Conservation (phyloP, 2,797 vertebrate species). For the Sebastes steindachneri region DNA sequence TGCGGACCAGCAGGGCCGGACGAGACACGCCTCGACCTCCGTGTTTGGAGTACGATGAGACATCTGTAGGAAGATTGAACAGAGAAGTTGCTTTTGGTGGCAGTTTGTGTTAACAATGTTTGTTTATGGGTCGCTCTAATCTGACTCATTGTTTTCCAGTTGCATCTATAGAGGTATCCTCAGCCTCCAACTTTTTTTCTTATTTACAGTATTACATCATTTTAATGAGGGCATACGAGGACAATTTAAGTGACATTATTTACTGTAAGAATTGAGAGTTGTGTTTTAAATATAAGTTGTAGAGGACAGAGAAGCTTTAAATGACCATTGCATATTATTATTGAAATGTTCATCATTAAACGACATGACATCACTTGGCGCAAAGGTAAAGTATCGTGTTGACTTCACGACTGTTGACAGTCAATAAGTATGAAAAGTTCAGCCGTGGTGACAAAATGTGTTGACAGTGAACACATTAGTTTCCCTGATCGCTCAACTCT, state of each 20-base stretch:
- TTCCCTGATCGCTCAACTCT: neutral
- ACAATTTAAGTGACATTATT: neutral
- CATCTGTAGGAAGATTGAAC: conserved; percentile 24
- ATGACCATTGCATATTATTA: too few species aligned
- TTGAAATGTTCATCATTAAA: neutral
- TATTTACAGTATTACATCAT: neutral
- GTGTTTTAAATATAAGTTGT: too few species aligned
- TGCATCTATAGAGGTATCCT: neutral
- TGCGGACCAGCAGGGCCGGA: conserved; percentile 71
- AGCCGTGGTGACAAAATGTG: neutral
- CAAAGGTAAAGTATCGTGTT: neutral
- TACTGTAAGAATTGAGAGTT: too few species aligned
- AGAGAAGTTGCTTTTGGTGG: neutral
- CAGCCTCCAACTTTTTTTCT: neutral
- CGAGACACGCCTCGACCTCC: conserved; percentile 40
- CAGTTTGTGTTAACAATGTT: conserved; percentile 10
- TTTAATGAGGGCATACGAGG: neutral
- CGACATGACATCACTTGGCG: neutral
- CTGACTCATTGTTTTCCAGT: conserved; percentile 6
- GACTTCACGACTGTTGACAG: conserved; percentile 31
- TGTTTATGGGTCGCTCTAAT: neutral
- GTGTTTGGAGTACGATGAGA: conserved; percentile 14
- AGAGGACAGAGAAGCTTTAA: too few species aligned
- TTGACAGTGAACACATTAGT: conserved; percentile 5
- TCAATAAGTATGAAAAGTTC: conserved; percentile 18